A percentile compares a stretch with the other conserved stretches of the same genome.
Conservation (phyloP, 2,888 invertebrate genomes). For the Ormyrus labotus region DNA sequence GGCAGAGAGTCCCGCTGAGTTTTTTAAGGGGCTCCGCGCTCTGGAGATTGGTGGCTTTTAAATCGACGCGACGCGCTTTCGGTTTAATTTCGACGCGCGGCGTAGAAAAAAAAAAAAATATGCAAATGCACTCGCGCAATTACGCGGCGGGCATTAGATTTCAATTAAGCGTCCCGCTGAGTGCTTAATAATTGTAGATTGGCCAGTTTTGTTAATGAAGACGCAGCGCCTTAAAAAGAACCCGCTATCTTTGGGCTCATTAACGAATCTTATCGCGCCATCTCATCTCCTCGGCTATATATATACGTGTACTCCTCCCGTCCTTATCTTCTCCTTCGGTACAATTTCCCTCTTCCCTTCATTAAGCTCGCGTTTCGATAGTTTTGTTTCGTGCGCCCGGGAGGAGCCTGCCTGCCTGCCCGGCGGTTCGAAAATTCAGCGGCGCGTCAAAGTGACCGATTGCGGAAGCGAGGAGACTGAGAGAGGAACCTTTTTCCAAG, state of each 20-base stretch:
- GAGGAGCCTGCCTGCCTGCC: too few species aligned
- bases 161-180: constrained; percentile 28
- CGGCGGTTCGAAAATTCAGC: not conserved
- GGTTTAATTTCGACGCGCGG: too few species aligned
- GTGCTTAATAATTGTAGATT: constrained; percentile 7
- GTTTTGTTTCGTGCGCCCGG: not conserved
- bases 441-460: constrained; percentile 8
- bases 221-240: constrained; percentile 30
- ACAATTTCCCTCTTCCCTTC: constrained; percentile 28
- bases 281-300: constrained; percentile 37
- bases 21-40: too few species aligned
- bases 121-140: too few species aligned
- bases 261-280: constrained; percentile 51
- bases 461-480: not conserved
- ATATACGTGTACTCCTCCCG: not conserved
- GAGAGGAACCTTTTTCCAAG: not conserved
- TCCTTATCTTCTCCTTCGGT: constrained; percentile 15
- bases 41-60: too few species aligned
- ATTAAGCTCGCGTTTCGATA: constrained; percentile 11
- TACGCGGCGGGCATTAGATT: constrained; percentile 5
- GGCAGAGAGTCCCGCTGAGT: too few species aligned
- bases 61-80: too few species aligned
- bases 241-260: constrained; percentile 40
- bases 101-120: too few species aligned
- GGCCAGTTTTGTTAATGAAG: constrained; percentile 46